Conservation (phyloP, 2,888 invertebrate species). For the Diogma glabrata region DNA sequence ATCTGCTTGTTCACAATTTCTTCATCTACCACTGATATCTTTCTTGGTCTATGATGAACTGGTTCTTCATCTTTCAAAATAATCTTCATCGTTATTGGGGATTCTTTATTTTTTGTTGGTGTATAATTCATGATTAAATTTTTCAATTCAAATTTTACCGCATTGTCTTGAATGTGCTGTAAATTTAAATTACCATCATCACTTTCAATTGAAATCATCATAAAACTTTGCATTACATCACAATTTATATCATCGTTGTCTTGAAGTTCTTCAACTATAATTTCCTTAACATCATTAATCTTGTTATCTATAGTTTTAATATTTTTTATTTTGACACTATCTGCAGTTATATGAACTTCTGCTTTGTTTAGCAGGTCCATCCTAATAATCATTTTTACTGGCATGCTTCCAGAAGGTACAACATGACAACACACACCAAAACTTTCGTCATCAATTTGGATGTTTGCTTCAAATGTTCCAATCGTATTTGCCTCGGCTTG, state of each 20-base stretch:
- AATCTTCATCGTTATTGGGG: constrained; percentile 18
- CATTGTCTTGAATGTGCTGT: no score
- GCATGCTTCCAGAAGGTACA: background rate
- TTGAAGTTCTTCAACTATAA: no score
- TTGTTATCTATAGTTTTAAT: no score
- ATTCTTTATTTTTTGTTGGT: background rate
- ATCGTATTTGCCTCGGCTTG: background rate
- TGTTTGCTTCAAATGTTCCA: background rate
- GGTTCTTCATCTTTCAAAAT: constrained; percentile 24
- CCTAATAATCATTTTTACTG: constrained; percentile 11
- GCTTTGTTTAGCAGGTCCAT: constrained; percentile 1
- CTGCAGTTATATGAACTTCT: background rate
- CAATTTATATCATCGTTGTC: no score
- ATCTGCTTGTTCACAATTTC: constrained; percentile 24
- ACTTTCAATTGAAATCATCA: no score
- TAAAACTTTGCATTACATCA: no score
- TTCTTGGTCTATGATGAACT: constrained; percentile 20
- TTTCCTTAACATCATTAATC: no score
- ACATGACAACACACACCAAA: constrained; percentile 6
- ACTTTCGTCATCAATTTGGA: constrained; percentile 8
- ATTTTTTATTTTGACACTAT: constrained; percentile 12
- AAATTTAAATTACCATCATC: no score
- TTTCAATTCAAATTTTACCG: no score
- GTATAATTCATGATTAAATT: background rate
- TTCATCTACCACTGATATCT: constrained; percentile 21